A percentile compares a stretch with the other conserved stretches of the same genome.
Conservation (phyloP, 37 sponge, comb jelly and placozoan genomes). For the Haliclona indistincta region DNA sequence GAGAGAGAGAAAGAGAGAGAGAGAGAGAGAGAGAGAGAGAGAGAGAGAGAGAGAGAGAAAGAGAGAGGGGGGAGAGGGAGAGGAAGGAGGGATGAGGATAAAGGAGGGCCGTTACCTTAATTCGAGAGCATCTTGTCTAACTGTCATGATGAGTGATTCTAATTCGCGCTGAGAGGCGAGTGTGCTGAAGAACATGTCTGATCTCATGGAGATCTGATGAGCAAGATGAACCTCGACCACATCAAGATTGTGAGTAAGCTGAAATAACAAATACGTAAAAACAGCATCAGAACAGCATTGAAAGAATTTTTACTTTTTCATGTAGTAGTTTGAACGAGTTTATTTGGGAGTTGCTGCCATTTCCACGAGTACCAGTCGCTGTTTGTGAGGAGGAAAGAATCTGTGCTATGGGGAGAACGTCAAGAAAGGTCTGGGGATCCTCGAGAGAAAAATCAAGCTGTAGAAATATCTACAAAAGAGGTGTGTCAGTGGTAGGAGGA, state of each 20-base stretch:
- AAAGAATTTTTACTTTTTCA: slow-evolving; percentile 56
- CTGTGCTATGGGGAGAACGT: slow-evolving; percentile 63
- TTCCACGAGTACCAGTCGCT: background rate
- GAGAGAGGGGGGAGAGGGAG: background rate
- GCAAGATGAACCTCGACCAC: slow-evolving; percentile 91
- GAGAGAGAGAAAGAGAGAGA: background rate
- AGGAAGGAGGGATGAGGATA: background rate
- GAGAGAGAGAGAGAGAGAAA: background rate
- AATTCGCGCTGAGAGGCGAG: slow-evolving; percentile 80
- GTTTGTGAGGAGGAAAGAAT: slow-evolving; percentile 11
- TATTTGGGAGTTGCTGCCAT: slow-evolving; percentile 1
- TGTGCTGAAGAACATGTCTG: slow-evolving; percentile 92
- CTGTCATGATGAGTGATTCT: slow-evolving; percentile 42
- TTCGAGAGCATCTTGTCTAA: slow-evolving; percentile 42
- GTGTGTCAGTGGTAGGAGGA: background rate
- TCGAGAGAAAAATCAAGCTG: slow-evolving; percentile 67
- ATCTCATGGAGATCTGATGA: slow-evolving; percentile 81
- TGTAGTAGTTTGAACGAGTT: slow-evolving; percentile 74
- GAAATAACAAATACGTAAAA: background rate
- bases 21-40: background rate
- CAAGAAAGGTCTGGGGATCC: slow-evolving; percentile 77
- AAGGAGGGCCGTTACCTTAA: slow-evolving; percentile 10
- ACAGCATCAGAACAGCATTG: background rate
- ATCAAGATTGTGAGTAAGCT: slow-evolving; percentile 95
- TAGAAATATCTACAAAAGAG: slow-evolving; percentile 54